phyloP scores from a whole-genome alignment of 1,140 invertebrate species.

The Colletes gigas region DNA sequence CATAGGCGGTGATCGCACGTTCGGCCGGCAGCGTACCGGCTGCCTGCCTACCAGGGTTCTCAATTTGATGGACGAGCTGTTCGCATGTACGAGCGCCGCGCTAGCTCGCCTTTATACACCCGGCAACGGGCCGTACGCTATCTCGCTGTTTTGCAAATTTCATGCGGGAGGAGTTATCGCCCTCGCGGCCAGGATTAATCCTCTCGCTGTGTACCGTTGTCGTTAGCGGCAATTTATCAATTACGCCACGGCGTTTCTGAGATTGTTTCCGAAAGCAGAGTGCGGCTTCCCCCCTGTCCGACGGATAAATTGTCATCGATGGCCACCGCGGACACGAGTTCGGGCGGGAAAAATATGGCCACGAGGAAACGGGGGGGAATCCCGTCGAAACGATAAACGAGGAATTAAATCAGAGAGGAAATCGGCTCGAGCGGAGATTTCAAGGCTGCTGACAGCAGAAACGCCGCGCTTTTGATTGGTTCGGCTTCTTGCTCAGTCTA shows the following conservation, averaged over 20 bases:
- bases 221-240: conserved; percentile 55
- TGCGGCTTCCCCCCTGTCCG: too few species aligned
- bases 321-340: too few species aligned
- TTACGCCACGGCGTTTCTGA: conserved; percentile 39
- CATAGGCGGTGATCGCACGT: conserved; percentile 64
- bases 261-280: conserved; percentile 21
- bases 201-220: conserved; percentile 45
- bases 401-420: not conserved
- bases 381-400: too few species aligned
- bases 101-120: conserved; percentile 52
- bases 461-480: conserved; percentile 16
- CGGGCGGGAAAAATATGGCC: too few species aligned
- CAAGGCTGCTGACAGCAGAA: conserved; percentile 28
- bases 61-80: conserved; percentile 79
- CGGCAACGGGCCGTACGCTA: conserved; percentile 67
- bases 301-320: not conserved
- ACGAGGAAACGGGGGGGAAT: not conserved
- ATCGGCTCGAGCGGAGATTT: not conserved
- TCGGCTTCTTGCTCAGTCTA: conserved; percentile 23
- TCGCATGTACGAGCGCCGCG: conserved; percentile 73
- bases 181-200: conserved; percentile 70
- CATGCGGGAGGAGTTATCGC: conserved; percentile 75
- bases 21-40: conserved; percentile 57
- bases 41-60: conserved; percentile 66
- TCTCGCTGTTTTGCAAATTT: conserved; percentile 78